Conservation (phyloP, 2,797 vertebrate genomes). For the Momotus momota region DNA sequence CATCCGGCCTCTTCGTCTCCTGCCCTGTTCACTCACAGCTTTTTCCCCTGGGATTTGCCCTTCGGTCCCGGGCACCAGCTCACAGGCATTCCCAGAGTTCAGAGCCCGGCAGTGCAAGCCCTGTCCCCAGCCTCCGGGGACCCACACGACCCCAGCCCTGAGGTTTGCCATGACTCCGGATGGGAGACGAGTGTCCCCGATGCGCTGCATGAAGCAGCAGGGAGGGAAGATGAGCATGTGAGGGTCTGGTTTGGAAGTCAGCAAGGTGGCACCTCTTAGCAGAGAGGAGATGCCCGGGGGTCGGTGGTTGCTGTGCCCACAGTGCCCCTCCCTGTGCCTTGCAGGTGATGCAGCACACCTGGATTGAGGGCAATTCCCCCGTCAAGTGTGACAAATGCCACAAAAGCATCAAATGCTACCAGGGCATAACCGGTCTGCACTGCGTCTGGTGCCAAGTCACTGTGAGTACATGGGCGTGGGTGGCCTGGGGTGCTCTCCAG, state of each 20-base stretch:
- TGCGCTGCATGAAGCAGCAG: background rate
- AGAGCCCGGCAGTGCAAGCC: background rate
- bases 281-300: rapidly evolving
- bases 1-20: background rate
- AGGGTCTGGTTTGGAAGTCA: background rate
- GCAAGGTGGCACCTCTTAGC: background rate
- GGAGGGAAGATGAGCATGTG: background rate
- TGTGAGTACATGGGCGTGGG: conserved; percentile 76
- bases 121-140: background rate
- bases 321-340: background rate
- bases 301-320: rapidly evolving
- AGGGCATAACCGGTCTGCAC: conserved; percentile 92
- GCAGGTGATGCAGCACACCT: conserved; percentile 94
- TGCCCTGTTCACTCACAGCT: background rate
- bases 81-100: background rate
- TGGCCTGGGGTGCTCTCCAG: background rate
- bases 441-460: conserved; percentile 96
- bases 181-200: rapidly evolving
- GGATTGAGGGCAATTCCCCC: conserved; percentile 94
- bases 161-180: rapidly evolving
- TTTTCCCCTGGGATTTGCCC: background rate
- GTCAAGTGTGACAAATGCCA: conserved; percentile 93
- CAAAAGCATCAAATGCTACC: conserved; percentile 95
- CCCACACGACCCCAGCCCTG: rapidly evolving
- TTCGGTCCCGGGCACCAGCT: background rate